A percentile compares a stretch with the other conserved stretches of the same genome.
Conservation (phyloP, 2,113 vertebrate genomes). For the Lepus americanus region DNA sequence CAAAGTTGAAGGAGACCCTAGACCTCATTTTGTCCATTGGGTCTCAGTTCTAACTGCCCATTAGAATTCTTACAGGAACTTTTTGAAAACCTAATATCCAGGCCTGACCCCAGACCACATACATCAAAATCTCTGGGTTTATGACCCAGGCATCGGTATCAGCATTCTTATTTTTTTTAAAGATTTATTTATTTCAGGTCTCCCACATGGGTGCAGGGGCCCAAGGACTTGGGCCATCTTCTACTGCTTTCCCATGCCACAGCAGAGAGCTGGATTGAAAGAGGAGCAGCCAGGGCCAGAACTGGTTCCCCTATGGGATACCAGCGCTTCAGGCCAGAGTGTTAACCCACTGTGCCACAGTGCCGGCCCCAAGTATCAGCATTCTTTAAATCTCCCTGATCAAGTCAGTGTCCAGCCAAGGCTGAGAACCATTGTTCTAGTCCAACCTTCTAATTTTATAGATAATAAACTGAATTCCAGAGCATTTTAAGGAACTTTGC, state of each 20-base stretch:
- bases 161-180: too few species aligned
- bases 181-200: too few species aligned
- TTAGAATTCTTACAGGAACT: slow-evolving; percentile 19
- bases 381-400: background rate
- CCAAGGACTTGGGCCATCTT: too few species aligned
- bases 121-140: slow-evolving; percentile 31
- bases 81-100: background rate
- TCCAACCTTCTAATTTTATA: slow-evolving; percentile 46
- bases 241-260: too few species aligned
- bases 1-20: background rate
- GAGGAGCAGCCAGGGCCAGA: too few species aligned
- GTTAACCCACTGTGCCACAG: too few species aligned
- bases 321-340: too few species aligned
- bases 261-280: too few species aligned
- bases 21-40: background rate
- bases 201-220: too few species aligned
- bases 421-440: background rate
- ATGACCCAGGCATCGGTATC: background rate
- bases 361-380: background rate
- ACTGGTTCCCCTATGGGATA: too few species aligned
- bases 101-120: background rate
- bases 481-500: background rate
- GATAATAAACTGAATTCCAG: slow-evolving; percentile 39
- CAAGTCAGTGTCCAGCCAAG: background rate
- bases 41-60: background rate